A percentile compares a stretch with the other conserved stretches of the same genome.
phyloP scores from a whole-genome alignment of 2,797 vertebrate species.

The Loriculus beryllinus region DNA sequence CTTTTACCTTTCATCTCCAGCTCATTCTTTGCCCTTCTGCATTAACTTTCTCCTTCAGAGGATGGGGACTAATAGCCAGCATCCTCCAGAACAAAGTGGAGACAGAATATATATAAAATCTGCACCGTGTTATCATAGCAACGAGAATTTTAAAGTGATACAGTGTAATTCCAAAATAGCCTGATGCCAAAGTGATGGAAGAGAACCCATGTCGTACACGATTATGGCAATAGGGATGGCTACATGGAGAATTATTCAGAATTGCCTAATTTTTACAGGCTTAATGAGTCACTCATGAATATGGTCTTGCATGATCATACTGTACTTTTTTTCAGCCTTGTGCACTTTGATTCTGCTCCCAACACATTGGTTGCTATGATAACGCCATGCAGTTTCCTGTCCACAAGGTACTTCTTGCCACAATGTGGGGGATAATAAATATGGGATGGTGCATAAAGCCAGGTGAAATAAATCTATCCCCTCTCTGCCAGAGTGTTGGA shows the following conservation, averaged over 20 bases:
- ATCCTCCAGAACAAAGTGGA: slow-evolving; percentile 61
- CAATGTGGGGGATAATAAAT: slow-evolving; percentile 17
- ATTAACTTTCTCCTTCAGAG: slow-evolving; percentile 63
- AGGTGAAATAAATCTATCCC: background rate
- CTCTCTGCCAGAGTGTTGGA: background rate
- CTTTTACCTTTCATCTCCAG: background rate
- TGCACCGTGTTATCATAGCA: slow-evolving; percentile 57
- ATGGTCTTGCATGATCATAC: background rate
- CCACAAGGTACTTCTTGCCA: background rate
- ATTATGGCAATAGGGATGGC: background rate
- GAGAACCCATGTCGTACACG: slow-evolving; percentile 19
- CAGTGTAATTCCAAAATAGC: slow-evolving; percentile 50
- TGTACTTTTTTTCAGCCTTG: background rate
- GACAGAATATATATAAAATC: slow-evolving; percentile 59
- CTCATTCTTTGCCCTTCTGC: slow-evolving; percentile 39
- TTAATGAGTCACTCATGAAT: slow-evolving; percentile 26
- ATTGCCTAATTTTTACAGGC: slow-evolving; percentile 18
- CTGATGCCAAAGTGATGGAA: slow-evolving; percentile 4
- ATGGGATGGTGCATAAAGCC: background rate
- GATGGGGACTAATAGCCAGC: slow-evolving; percentile 48
- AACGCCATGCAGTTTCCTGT: background rate
- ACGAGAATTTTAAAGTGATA: slow-evolving; percentile 61
- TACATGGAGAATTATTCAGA: slow-evolving; percentile 16
- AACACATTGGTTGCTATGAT: slow-evolving; percentile 34
- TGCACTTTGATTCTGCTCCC: slow-evolving; percentile 34